Percentiles rank a stretch among this genome's conserved stretches.
phyloP scores from a whole-genome alignment of 2,797 vertebrate genomes.

The Crenuchus spilurus region DNA sequence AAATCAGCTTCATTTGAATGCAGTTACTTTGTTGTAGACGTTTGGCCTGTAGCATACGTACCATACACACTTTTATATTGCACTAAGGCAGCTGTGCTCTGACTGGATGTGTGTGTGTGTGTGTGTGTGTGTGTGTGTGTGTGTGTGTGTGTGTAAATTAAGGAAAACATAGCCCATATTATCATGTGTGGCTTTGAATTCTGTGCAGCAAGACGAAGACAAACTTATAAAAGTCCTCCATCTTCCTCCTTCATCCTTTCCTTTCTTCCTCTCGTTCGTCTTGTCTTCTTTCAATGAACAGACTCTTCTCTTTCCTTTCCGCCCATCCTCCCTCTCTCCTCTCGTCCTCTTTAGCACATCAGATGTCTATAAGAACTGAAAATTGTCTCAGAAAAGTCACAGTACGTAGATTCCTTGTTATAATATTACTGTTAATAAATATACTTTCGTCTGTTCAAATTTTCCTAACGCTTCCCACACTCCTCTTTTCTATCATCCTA shows the following conservation, averaged over 20 bases:
- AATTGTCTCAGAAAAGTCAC: slow-evolving; percentile 63
- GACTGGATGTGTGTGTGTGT: slow-evolving; percentile 4
- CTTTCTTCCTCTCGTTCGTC: slow-evolving; percentile 41
- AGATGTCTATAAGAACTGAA: slow-evolving; percentile 31
- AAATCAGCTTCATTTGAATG: neutral
- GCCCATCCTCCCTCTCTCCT: slow-evolving; percentile 54
- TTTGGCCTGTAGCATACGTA: neutral
- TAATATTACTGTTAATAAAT: slow-evolving; percentile 60
- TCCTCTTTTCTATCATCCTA: slow-evolving; percentile 39
- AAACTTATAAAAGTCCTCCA: slow-evolving; percentile 45
- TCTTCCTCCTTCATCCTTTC: slow-evolving; percentile 22
- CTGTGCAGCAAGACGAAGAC: slow-evolving; percentile 47
- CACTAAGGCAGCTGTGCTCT: slow-evolving; percentile 32
- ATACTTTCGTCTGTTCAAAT: slow-evolving; percentile 33
- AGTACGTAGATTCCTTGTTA: slow-evolving; percentile 41
- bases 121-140: slow-evolving; percentile 29
- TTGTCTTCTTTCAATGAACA: slow-evolving; percentile 48
- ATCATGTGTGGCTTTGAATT: slow-evolving; percentile 42
- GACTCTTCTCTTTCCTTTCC: neutral
- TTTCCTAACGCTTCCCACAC: slow-evolving; percentile 23
- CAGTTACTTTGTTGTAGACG: neutral
- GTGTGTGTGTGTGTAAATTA: slow-evolving; percentile 20
- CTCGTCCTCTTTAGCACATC: slow-evolving; percentile 23
- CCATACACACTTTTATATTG: slow-evolving; percentile 24
- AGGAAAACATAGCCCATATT: slow-evolving; percentile 33